Evolutionary conservation across 2,113 vertebrate genomes (phyloP).

Genomic region (Aspidoscelis tigris): DNA sequence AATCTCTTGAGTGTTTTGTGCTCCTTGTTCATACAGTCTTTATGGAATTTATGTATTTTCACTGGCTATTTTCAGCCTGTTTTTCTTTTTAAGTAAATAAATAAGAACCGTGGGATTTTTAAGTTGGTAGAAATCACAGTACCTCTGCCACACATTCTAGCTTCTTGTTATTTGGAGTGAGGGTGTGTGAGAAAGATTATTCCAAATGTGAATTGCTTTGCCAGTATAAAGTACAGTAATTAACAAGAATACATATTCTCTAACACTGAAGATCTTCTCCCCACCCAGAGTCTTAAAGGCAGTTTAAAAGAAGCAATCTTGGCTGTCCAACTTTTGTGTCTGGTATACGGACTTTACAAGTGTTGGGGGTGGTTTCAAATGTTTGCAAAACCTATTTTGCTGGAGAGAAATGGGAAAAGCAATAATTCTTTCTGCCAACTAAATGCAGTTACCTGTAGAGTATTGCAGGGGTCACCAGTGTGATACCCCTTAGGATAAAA

Average conservation of each 20-base stretch:
- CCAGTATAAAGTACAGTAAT: slow-evolving; percentile 31
- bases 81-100: slow-evolving; percentile 37
- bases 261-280: not conserved
- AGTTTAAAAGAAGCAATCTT: not conserved
- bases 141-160: slow-evolving; percentile 9
- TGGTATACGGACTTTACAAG: not conserved
- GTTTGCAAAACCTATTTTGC: not conserved
- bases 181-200: slow-evolving; percentile 1
- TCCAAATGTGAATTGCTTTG: slow-evolving; percentile 41
- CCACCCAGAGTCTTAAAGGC: not conserved
- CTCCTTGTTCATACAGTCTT: slow-evolving; percentile 42
- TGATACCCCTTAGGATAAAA: no score
- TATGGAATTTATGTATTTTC: slow-evolving; percentile 40
- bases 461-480: not conserved
- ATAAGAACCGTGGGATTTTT: slow-evolving; percentile 35
- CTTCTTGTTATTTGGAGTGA: slow-evolving; percentile 24
- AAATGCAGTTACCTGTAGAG: not conserved
- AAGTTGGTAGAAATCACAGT: slow-evolving; percentile 37
- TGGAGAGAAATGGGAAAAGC: not conserved
- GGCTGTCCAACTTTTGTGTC: not conserved
- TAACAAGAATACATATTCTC: not conserved
- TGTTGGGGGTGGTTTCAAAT: not conserved
- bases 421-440: not conserved
- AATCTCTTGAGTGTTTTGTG: slow-evolving; percentile 3
- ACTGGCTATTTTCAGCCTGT: slow-evolving; percentile 27